A percentile compares a stretch with the other conserved stretches of the same genome.
phyloP scores from a whole-genome alignment of 2,797 vertebrate genomes.

The Basileuterus tristriatus region DNA sequence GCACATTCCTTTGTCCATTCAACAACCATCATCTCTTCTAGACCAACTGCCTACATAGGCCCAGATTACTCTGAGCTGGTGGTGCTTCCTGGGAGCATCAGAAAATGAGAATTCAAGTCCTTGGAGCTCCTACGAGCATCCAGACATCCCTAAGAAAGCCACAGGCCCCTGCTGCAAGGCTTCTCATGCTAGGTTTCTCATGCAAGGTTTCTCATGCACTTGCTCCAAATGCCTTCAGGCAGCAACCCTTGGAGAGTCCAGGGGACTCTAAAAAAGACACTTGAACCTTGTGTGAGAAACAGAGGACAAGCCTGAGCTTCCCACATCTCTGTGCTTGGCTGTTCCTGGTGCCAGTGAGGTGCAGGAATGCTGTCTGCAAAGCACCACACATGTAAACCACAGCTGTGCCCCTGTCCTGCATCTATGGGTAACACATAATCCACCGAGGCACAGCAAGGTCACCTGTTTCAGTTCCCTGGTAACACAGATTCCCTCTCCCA shows the following conservation, averaged over 20 bases:
- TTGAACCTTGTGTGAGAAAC: background rate
- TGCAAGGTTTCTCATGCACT: background rate
- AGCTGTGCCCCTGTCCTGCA: background rate
- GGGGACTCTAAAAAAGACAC: background rate
- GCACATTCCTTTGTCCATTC: background rate
- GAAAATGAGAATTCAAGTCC: background rate
- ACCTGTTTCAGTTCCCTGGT: background rate
- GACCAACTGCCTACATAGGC: background rate
- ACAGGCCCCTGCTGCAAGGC: background rate
- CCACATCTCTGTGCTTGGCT: background rate
- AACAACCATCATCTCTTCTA: background rate
- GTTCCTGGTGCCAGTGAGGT: background rate
- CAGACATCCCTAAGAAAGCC: background rate
- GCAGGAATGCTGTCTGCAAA: background rate
- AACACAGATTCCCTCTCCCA: background rate
- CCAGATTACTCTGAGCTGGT: background rate
- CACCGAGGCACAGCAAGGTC: background rate
- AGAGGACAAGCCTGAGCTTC: fast-evolving
- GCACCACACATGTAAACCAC: background rate
- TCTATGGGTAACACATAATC: fast-evolving
- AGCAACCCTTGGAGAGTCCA: background rate
- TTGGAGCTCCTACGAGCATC: background rate
- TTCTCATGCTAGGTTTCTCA: background rate
- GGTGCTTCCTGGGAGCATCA: background rate
- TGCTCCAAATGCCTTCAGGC: background rate